Evolutionary conservation across 2,797 vertebrate species (phyloP).

Genomic region (Propithecus perrieri): DNA sequence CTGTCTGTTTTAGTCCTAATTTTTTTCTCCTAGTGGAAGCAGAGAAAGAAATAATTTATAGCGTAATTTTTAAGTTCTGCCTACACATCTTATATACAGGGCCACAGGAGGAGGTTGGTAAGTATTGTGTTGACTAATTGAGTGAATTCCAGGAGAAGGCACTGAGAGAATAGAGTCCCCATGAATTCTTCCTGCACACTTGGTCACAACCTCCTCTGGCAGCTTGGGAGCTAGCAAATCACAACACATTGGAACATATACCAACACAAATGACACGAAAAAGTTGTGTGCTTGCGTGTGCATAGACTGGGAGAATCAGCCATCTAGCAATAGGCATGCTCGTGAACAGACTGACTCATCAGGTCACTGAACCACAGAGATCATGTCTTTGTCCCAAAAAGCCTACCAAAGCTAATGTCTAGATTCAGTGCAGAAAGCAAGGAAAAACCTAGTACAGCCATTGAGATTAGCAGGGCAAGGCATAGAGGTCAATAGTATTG

Average conservation of each 20-base stretch:
- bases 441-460: not conserved
- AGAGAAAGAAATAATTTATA: not conserved
- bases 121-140: not conserved
- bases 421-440: not conserved
- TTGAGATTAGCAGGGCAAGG: not conserved
- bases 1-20: not conserved
- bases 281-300: not conserved
- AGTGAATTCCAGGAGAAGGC: not conserved
- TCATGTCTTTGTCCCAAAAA: not conserved
- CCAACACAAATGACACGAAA: not conserved
- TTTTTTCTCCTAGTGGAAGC: not conserved
- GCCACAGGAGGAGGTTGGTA: too few relatives aligned
- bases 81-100: not conserved
- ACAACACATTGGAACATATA: not conserved
- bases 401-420: not conserved
- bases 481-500: not conserved
- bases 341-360: not conserved
- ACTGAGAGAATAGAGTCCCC: not conserved
- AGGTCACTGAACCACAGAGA: not conserved
- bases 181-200: not conserved
- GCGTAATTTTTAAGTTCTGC: not conserved
- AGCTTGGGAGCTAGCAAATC: not conserved
- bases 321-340: not conserved
- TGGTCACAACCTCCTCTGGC: not conserved
- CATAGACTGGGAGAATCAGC: not conserved